phyloP scores from a whole-genome alignment of 1,140 invertebrate genomes.

The Danaus melanippus region DNA sequence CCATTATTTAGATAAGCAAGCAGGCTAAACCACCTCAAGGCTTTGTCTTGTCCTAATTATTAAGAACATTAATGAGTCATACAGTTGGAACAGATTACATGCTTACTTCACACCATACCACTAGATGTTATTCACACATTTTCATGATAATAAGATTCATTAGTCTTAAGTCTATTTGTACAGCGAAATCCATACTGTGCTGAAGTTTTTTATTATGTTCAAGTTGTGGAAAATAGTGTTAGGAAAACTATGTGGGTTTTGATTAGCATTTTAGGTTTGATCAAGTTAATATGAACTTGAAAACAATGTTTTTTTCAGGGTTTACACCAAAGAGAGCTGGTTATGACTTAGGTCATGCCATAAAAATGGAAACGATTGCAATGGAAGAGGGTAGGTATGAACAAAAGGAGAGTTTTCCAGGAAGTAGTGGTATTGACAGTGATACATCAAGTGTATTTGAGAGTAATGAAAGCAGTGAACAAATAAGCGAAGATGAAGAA shows the following conservation, averaged over 20 bases:
- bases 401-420: slow-evolving; percentile 46
- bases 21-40: slow-evolving; percentile 14
- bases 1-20: slow-evolving; percentile 9
- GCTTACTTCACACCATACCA: slow-evolving; percentile 37
- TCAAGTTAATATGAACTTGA: slow-evolving; percentile 11
- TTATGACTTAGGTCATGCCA: slow-evolving; percentile 62
- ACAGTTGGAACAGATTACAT: slow-evolving; percentile 21
- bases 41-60: slow-evolving; percentile 22
- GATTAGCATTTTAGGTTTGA: slow-evolving; percentile 7
- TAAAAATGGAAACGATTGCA: slow-evolving; percentile 63
- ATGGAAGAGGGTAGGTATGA: slow-evolving; percentile 54
- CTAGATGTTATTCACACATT: slow-evolving; percentile 33
- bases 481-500: slow-evolving; percentile 48
- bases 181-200: slow-evolving; percentile 31
- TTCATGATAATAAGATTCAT: slow-evolving; percentile 46
- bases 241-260: slow-evolving; percentile 43
- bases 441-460: slow-evolving; percentile 51
- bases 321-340: slow-evolving; percentile 39
- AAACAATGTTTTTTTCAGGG: slow-evolving; percentile 43
- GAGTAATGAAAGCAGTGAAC: slow-evolving; percentile 53
- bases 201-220: slow-evolving; percentile 35
- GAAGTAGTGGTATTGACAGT: slow-evolving; percentile 45
- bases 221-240: slow-evolving; percentile 52
- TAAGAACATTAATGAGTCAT: slow-evolving; percentile 26
- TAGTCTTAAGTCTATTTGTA: slow-evolving; percentile 39